phyloP scores from a whole-genome alignment of 2,113 vertebrate genomes.

The Aleadryas rufinucha region DNA sequence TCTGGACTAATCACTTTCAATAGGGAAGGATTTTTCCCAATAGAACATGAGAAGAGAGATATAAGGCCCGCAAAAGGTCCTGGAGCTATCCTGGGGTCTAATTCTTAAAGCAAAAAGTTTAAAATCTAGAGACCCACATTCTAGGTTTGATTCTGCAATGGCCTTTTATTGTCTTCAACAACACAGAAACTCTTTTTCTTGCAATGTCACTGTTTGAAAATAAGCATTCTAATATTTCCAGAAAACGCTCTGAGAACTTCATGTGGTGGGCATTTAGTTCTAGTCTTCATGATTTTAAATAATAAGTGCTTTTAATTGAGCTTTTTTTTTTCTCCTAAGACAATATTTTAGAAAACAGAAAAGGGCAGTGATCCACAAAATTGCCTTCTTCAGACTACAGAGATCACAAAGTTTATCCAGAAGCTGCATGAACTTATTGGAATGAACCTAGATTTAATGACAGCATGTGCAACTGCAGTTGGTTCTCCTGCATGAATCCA shows the following conservation, averaged over 20 bases:
- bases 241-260: background rate
- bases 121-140: background rate
- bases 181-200: background rate
- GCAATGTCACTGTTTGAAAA: background rate
- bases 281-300: background rate
- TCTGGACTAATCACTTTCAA: constrained; percentile 14
- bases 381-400: background rate
- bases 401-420: background rate
- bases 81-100: background rate
- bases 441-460: background rate
- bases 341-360: background rate
- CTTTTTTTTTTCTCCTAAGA: background rate
- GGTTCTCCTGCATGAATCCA: background rate
- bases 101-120: background rate
- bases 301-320: background rate
- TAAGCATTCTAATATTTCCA: background rate
- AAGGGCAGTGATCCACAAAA: background rate
- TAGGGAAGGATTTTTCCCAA: background rate
- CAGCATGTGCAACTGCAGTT: background rate
- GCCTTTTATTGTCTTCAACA: background rate
- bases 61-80: background rate
- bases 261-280: background rate
- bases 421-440: background rate
- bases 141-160: background rate
- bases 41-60: background rate